phyloP scores from a whole-genome alignment of 2,888 invertebrate species.

The Strigamia maritima region DNA sequence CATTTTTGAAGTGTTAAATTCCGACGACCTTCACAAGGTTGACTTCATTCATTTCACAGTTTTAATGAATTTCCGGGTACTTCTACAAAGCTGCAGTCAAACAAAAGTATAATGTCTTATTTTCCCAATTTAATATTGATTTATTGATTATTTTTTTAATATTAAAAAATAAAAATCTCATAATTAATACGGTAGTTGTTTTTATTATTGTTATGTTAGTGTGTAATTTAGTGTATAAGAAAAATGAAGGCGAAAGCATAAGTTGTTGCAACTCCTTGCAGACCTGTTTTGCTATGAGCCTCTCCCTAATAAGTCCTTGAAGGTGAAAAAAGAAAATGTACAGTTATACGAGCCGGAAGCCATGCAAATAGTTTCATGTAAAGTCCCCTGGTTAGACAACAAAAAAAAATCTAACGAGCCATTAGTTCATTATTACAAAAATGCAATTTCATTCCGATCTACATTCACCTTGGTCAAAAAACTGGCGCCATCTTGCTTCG shows the following conservation, averaged over 20 bases:
- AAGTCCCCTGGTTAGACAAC: background rate
- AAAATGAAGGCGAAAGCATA: conserved; percentile 25
- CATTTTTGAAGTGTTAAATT: background rate
- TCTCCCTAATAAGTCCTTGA: conserved; percentile 32
- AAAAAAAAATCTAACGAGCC: too few species aligned
- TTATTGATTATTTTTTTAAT: too few species aligned
- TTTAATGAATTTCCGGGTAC: conserved; percentile 27
- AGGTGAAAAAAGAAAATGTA: conserved; percentile 27
- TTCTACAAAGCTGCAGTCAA: background rate
- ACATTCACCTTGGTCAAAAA: background rate
- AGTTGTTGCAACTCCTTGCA: conserved; percentile 22
- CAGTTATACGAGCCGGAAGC: conserved; percentile 27
- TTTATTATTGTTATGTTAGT: background rate
- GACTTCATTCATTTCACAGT: background rate
- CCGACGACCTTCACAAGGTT: conserved; percentile 29
- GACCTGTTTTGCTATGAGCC: conserved; percentile 31
- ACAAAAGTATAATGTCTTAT: background rate
- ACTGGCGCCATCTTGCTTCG: background rate
- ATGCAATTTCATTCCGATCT: background rate
- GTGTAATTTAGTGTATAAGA: background rate
- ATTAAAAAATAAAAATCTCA: too few species aligned
- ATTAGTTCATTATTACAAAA: background rate
- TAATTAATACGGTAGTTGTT: background rate
- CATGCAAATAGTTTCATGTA: conserved; percentile 25
- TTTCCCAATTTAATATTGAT: background rate